These are phyloP conservation scores for Typhlichthys subterraneus DNA, from an alignment of 2,797 vertebrate genomes.

Conservation along the genomic window DNA sequence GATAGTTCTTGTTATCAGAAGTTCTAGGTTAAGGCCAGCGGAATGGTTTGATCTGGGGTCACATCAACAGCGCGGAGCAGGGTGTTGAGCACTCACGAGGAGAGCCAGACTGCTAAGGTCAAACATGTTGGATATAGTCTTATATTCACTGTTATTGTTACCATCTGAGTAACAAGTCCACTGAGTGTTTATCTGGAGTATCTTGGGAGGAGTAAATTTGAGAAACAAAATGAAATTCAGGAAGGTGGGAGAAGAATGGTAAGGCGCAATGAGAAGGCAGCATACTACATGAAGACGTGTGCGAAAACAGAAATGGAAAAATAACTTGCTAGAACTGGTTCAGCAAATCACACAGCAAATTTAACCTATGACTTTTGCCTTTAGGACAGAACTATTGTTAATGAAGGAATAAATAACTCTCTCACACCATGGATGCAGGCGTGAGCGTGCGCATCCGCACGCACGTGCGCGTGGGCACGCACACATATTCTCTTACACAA, in stretches of 20 bases:
- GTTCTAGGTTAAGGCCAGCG: slow-evolving; percentile 49
- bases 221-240: slow-evolving; percentile 4
- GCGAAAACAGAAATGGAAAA: slow-evolving; percentile 19
- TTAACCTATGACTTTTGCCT: slow-evolving; percentile 23
- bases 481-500: background rate
- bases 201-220: slow-evolving; percentile 11
- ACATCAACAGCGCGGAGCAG: slow-evolving; percentile 51
- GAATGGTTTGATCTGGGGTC: slow-evolving; percentile 62
- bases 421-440: slow-evolving; percentile 6
- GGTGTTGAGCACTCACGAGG: slow-evolving; percentile 33
- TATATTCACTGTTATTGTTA: slow-evolving; percentile 18
- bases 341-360: slow-evolving; percentile 23
- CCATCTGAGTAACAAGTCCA: slow-evolving; percentile 4
- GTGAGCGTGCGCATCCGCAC: slow-evolving; percentile 3
- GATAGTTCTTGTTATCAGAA: slow-evolving; percentile 76
- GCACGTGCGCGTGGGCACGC: background rate
- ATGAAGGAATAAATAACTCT: slow-evolving; percentile 23
- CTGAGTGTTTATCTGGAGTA: slow-evolving; percentile 5
- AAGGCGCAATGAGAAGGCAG: too few species aligned
- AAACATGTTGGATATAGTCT: slow-evolving; percentile 13
- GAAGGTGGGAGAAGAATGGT: background rate
- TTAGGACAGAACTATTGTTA: slow-evolving; percentile 11
- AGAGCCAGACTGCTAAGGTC: slow-evolving; percentile 17
- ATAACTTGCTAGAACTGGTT: slow-evolving; percentile 16
- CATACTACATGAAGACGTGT: slow-evolving; percentile 7